Base-by-base conservation (phyloP, 2,797 vertebrate genomes). In the Sebastes variabilis region DNA sequence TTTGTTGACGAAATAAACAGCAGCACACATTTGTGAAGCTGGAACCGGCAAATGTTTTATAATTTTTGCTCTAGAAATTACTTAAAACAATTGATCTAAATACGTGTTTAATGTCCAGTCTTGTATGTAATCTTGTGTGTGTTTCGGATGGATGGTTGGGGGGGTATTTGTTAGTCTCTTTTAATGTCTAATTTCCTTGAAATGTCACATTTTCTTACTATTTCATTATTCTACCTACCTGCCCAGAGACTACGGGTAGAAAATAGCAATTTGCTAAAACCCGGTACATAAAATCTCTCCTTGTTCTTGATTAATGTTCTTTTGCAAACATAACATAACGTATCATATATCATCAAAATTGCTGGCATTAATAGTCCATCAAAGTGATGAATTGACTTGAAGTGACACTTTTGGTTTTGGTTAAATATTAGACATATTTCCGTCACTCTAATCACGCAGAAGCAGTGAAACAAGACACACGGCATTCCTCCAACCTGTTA, bases 101-200 rank as follows among this genome's bases (percentile, higher is more conserved):
- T 42, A 38, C 34, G 4, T 29, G 29, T 38, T 5, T 36, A 36
- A 42, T 46, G 38, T 46, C 16, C 6, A 1, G 42, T 18, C 16
- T 46, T 18, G 42, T 46, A 16, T 18, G 42, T 46, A 0, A 46
- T 46, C 42, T 46, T 46, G 42, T 46, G 42, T 46, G 42, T 18
- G 16, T 46, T 46, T 0, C 0, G 7, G 42, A 46, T 46, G 42
- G 16, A 46, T 46, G 42, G 0, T 8, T 46, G 7, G 16, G 14
- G 16, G 42, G 3, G 42, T 46, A 46, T 18, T 46, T 46, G 42
- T 46, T 46, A 46, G 42, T 46, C 0, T 46, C 0, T 46, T 46
- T 46, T 46, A 46, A 46, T 46, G 42, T 46, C 42, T 8, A 46
- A 46, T 46, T 46, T 18, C 0, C 14, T 46, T 46, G 42, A 46